phyloP scores from a whole-genome alignment of 1,140 invertebrate species.

The Hormaphis cornu region DNA sequence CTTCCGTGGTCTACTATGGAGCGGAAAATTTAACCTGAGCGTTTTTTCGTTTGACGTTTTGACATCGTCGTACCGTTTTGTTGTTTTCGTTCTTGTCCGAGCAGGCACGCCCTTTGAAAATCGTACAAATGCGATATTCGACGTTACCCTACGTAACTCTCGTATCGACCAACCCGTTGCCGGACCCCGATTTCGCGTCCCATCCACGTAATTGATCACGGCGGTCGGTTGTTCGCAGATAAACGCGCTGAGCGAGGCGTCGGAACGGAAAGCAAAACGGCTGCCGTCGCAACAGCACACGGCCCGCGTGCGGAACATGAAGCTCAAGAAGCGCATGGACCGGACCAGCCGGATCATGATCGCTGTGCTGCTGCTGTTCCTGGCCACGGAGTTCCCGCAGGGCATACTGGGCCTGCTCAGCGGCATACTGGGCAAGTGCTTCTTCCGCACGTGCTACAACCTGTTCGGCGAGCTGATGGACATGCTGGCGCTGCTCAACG shows the following conservation, averaged over 20 bases:
- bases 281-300: not conserved
- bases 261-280: slow-evolving; percentile 22
- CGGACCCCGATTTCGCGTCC: too few species aligned
- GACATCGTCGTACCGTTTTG: too few species aligned
- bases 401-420: slow-evolving; percentile 71
- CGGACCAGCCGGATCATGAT: slow-evolving; percentile 88
- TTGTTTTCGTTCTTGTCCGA: too few species aligned
- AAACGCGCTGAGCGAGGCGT: slow-evolving; percentile 48
- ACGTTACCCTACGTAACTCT: too few species aligned
- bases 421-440: slow-evolving; percentile 58
- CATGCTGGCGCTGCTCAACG: slow-evolving; percentile 87
- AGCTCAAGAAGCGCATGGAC: slow-evolving; percentile 53
- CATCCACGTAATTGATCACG: too few species aligned
- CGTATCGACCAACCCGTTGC: too few species aligned
- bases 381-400: slow-evolving; percentile 76
- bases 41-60: too few species aligned
- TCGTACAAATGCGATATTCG: too few species aligned
- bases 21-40: too few species aligned
- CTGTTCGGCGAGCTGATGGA: slow-evolving; percentile 74
- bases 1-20: too few species aligned
- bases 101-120: too few species aligned
- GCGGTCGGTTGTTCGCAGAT: too few species aligned
- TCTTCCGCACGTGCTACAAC: slow-evolving; percentile 66
- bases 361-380: slow-evolving; percentile 79
- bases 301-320: not conserved